A percentile compares a stretch with the other conserved stretches of the same genome.
Evolutionary conservation across 2,888 invertebrate genomes (phyloP).

Genomic region (Microctonus aethiopoides): DNA sequence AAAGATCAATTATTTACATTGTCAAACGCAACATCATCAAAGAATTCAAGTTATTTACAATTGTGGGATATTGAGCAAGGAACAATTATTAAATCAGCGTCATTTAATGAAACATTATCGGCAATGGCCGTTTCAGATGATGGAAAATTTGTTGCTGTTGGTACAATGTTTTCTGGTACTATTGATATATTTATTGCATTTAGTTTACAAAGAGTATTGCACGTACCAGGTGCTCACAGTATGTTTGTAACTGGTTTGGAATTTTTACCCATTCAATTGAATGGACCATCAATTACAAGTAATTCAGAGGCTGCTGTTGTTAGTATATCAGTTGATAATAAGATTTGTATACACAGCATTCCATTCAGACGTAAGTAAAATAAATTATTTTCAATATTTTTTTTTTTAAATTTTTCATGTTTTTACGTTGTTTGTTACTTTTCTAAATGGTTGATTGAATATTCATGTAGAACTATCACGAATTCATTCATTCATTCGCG

Average conservation of each 20-base stretch:
- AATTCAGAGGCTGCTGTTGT: constrained; percentile 88
- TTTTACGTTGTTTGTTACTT: no score
- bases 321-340: constrained; percentile 96
- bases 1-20: constrained; percentile 79
- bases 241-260: constrained; percentile 98
- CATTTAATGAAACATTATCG: constrained; percentile 81
- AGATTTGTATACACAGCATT: constrained; percentile 88
- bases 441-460: no score
- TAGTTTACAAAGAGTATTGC: constrained; percentile 89
- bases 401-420: no score
- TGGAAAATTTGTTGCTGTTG: constrained; percentile 91
- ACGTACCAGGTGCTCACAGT: constrained; percentile 87
- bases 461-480: no score
- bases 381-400: neutral
- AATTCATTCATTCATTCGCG: no score
- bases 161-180: constrained; percentile 93
- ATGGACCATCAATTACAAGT: constrained; percentile 79
- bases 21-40: constrained; percentile 83
- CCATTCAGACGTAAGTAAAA: constrained; percentile 81
- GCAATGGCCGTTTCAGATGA: constrained; percentile 91
- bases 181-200: constrained; percentile 92
- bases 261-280: constrained; percentile 82
- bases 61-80: constrained; percentile 81
- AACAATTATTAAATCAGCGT: constrained; percentile 70
- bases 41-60: constrained; percentile 80